Evolutionary conservation across 2,113 vertebrate genomes (phyloP), one percentile per base, ranked within the genome.

Genomic region (Erpornis zantholeuca): DNA sequence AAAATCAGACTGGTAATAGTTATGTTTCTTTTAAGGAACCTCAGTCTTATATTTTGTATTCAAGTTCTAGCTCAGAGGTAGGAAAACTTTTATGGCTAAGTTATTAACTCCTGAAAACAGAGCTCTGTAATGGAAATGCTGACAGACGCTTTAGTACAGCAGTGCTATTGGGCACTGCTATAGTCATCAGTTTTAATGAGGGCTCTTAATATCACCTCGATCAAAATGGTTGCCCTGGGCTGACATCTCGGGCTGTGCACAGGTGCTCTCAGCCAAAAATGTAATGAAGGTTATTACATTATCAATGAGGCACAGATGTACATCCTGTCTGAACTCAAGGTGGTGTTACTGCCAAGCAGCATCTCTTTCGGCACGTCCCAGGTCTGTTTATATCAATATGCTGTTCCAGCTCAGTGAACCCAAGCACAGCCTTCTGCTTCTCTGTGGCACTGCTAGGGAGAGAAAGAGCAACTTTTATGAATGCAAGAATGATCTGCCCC

Each of bases 271-370:
- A 68, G 97, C 97, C 98, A 97, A 97, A 95, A 96, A 82, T 53
- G 92, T 97, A 97, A 98, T 97, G 97, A 92, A 95, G 96, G 97
- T 96, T 97, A 98, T 98, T 97, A 98, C 90, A 95, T 97, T 97
- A 97, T 96, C 97, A 95, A 84, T 61, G 95, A 97, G 96, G 93
- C 97, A 96, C 98, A 98, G 98, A 98, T 98, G 98, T 94, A 97
- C 95, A 95, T 93, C 90, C 96, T 60, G 61, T 61, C 96, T 97
- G 97, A 97, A 96, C 93, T 94, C 91, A 90, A 69, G 95, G 95
- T 78, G 94, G 68, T 78, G 80, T 77, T 80, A 83, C 49, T 96
- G 97, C 98, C 98, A 97, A 97, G 90, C 71, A 93, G 64, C 29
- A 47, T 78, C 94, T 97, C 97, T 97, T 97, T 83, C 78, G 25